phyloP scores from a whole-genome alignment of 2,888 invertebrate species.

The Euplagia quadripunctaria region DNA sequence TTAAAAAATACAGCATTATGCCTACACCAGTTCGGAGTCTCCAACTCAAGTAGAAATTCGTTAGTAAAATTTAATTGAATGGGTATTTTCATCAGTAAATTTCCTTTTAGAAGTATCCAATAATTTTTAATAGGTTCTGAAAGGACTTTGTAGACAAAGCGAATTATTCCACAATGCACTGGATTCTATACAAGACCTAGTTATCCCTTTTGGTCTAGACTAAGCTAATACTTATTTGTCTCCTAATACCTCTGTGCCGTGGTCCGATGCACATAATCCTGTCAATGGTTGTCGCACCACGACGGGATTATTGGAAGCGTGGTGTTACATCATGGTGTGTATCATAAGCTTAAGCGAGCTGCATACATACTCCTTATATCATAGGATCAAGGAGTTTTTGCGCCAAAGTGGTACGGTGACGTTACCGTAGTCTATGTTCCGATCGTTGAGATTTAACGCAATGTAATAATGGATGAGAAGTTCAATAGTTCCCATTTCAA shows the following conservation, averaged over 20 bases:
- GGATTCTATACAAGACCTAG: slow-evolving; percentile 13
- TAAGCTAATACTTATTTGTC: slow-evolving; percentile 61
- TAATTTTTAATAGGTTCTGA: too few species aligned
- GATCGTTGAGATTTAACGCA: background rate
- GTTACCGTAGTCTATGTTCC: background rate
- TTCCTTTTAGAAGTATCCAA: too few species aligned
- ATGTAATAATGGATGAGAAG: too few species aligned
- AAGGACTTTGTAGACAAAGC: background rate
- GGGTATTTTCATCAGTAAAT: too few species aligned
- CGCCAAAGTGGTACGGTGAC: background rate
- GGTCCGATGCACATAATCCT: slow-evolving; percentile 68
- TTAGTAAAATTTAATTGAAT: too few species aligned
- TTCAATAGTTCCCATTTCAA: too few species aligned
- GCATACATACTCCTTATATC: background rate
- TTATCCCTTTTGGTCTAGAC: slow-evolving; percentile 20
- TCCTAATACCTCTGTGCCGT: slow-evolving; percentile 61
- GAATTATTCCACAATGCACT: background rate
- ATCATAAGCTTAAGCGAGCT: slow-evolving; percentile 29
- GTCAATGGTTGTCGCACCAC: slow-evolving; percentile 77
- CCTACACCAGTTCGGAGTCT: too few species aligned
- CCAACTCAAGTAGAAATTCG: too few species aligned
- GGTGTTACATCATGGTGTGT: slow-evolving; percentile 58
- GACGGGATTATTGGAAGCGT: slow-evolving; percentile 75
- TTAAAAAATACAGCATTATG: too few species aligned
- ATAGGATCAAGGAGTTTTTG: background rate